Conservation (phyloP, 1,140 invertebrate genomes). For the Drosophila obscura region DNA sequence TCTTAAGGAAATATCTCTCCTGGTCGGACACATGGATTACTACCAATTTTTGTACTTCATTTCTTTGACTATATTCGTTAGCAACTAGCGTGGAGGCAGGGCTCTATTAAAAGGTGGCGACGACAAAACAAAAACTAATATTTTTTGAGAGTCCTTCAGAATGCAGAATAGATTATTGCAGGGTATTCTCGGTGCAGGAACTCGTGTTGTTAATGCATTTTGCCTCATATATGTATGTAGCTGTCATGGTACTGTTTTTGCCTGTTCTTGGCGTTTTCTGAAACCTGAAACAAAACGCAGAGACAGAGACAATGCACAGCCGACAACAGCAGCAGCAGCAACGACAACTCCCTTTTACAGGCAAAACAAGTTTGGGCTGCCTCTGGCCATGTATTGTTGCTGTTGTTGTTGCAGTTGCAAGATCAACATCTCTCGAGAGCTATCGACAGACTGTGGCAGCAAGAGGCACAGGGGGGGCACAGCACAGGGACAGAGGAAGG, state of each 20-base stretch:
- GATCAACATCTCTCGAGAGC: conserved; percentile 74
- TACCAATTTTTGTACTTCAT: no score
- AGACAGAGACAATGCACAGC: conserved; percentile 73
- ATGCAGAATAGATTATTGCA: no score
- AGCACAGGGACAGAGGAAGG: background rate
- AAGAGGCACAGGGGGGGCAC: conserved; percentile 14
- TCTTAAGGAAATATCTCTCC: no score
- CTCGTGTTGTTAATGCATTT: no score
- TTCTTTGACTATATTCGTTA: no score
- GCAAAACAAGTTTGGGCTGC: conserved; percentile 78
- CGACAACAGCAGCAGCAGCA: conserved; percentile 11
- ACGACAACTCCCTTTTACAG: conserved; percentile 77
- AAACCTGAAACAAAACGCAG: conserved; percentile 80
- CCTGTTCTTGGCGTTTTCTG: conserved; percentile 78
- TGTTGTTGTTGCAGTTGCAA: conserved; percentile 49
- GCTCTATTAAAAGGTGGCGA: no score
- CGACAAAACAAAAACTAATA: no score
- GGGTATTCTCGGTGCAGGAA: no score
- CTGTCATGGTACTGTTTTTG: conserved; percentile 67
- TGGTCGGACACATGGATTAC: no score
- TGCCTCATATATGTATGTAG: conserved; percentile 14
- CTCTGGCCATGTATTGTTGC: conserved; percentile 64
- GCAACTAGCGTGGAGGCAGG: no score
- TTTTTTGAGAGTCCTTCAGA: no score
- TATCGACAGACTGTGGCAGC: conserved; percentile 63